Evolutionary conservation across 1,140 invertebrate genomes (phyloP), one percentile per base, ranked within the genome.

Genomic region (Stenopsyche tienmushanensis): DNA sequence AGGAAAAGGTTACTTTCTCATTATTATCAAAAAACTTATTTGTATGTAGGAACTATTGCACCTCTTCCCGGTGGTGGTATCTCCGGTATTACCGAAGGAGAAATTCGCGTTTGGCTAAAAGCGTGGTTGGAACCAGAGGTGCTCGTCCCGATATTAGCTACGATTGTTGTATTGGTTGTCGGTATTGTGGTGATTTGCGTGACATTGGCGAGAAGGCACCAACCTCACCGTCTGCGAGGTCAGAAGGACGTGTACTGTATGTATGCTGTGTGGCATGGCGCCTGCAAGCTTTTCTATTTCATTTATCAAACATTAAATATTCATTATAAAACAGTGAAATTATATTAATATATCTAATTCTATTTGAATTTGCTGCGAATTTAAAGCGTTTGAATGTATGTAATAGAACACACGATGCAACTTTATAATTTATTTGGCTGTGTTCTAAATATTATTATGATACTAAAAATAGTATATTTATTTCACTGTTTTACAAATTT

Each of bases 151-250:
- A 87, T 92, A 42, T 84, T 88, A 66, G 91, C 91, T 20, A 93
- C 92, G 5, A 82, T 93, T 29, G 87, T 94, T 66, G 92, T 95
- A 64, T 89, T 94, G 75, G 85, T 92, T 69, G 92, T 94, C 69
- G 92, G 91, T 64, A 89, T 94, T 74, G 86, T 93, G 73, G 92
- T 94, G 67, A 90, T 94, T 75, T 94, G 92, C 77, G 88, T 94
- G 63, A 91, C 91, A 2, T 78, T 93, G 0, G 90, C 90, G 8
- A 83, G 91, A 72, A 82, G 90, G 72, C 86, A 88, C 71, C 84
- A 89, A 52, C 90, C 91, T 72, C 91, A 91, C 50, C 83, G 91
- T 73, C 86, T 93, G 71, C 85, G 90, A 84, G 91, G 91, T 85
- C 84, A 83, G 77, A 85, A 85, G 81, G 83, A 84, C 78, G 77